Evolutionary conservation across 2,113 vertebrate species (phyloP).

Genomic region (Cynocephalus volans): DNA sequence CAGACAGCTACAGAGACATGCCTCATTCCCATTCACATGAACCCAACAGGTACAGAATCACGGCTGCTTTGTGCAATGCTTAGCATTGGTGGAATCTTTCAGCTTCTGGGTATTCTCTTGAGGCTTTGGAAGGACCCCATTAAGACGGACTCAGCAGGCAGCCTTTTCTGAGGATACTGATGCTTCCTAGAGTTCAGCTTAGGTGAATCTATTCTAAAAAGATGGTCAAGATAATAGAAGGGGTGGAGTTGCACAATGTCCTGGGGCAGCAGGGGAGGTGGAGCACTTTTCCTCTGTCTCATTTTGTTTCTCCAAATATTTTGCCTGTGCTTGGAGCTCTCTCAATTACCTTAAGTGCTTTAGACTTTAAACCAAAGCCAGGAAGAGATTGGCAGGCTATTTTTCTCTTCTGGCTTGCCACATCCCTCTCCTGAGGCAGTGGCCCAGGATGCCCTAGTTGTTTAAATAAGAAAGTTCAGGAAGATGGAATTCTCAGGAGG

Average conservation of each 20-base stretch:
- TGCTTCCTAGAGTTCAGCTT: neutral
- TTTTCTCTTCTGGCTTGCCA: conserved; percentile 29
- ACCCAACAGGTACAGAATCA: neutral
- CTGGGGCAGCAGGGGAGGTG: neutral
- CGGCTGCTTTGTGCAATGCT: neutral
- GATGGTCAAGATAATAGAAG: neutral
- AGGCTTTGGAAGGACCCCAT: neutral
- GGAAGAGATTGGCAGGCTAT: conserved; percentile 20
- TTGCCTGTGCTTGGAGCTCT: neutral
- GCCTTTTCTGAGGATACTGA: neutral
- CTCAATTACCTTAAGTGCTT: conserved; percentile 53
- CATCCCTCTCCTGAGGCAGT: neutral
- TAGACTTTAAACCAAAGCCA: conserved; percentile 56
- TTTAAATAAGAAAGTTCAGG: conserved; percentile 61
- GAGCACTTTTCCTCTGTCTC: neutral
- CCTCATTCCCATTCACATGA: neutral
- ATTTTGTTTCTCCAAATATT: conserved; percentile 42
- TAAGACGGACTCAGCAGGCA: neutral
- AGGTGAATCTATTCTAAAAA: conserved; percentile 22
- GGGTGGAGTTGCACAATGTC: neutral
- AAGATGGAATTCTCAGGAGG: conserved; percentile 68
- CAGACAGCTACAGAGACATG: neutral
- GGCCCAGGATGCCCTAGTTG: neutral
- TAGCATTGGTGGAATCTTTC: neutral
- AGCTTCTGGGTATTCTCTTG: neutral